Evolutionary conservation across 1,140 invertebrate genomes (phyloP), one percentile per base, ranked within the genome.

Genomic region (Acromyrmex heyeri): DNA sequence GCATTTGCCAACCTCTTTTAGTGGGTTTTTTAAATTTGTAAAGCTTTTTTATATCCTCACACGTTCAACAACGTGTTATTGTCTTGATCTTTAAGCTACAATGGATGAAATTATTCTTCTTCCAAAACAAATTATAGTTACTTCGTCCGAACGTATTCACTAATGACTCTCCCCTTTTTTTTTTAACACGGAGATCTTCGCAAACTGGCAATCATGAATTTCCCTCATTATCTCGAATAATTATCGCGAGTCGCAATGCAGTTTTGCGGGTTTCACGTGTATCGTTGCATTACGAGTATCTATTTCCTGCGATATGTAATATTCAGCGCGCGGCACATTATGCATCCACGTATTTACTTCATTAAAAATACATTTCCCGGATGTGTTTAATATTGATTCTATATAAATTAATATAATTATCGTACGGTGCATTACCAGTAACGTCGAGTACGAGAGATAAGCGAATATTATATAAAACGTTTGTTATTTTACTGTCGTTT

Each of bases 391-490:
- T 83, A 83, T 83, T 83, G 79, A 83, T 83, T 83, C 79, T 48
- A 83, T 83, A 75, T 83, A 83, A 83, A 83, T 83, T 83, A 83
- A 83, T 83, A 83, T 61, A 83, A 83, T 83, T 83, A 83, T 83
- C 69, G 27, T 83, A 83, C 69, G 69, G 27, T 75, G 79, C 55
- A 75, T 75, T 75, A 75, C 69, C 69, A 50, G 79, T 83, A 70
- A 83, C 69, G 30, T 83, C 69, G 79, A 61, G 79, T 57, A 62
- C 55, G 69, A 75, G 69, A 83, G 69, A 82, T 82, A 73, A 82
- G 24, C 55, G 79, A 61, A 83, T 83, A 83, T 73, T 83, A 48
- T 24, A 50, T 55, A 73, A 83, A 83, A 83, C n/a, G 79, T 38
- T 75, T 83, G 57, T 83, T 83, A 83, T 83, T 62, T 59, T 30